Evolutionary conservation across 1,140 invertebrate genomes (phyloP).

Genomic region (Nasonia longicornis): DNA sequence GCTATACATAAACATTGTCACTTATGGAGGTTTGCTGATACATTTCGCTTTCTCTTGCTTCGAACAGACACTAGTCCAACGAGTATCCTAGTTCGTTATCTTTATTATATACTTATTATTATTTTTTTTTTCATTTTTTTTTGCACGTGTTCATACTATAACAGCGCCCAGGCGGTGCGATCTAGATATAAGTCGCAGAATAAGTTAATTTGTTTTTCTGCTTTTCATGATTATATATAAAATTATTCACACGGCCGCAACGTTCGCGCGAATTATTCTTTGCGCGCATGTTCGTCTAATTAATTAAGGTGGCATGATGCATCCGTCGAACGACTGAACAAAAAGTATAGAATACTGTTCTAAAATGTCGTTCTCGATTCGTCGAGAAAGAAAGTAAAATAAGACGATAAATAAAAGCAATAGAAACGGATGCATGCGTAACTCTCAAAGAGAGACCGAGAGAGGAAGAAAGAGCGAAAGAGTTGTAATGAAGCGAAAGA

Average conservation of each 20-base stretch:
- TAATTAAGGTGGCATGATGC: conserved; percentile 20
- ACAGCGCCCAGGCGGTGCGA: conserved; percentile 46
- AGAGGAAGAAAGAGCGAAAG: conserved; percentile 31
- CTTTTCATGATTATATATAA: conserved; percentile 26
- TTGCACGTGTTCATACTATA: conserved; percentile 46
- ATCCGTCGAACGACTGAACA: conserved; percentile 39
- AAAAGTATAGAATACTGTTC: conserved; percentile 29
- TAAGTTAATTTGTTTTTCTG: conserved; percentile 43
- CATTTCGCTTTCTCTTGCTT: conserved; percentile 41
- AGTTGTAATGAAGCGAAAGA: conserved; percentile 18
- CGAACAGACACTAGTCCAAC: conserved; percentile 47
- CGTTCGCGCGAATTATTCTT: conserved; percentile 23
- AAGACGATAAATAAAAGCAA: neutral
- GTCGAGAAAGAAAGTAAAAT: conserved; percentile 34
- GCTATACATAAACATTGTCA: conserved; percentile 36
- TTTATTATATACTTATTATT: neutral
- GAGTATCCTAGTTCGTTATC: conserved; percentile 46
- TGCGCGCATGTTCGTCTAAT: conserved; percentile 22
- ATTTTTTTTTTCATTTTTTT: conserved; percentile 46
- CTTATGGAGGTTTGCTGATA: conserved; percentile 31
- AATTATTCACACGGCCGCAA: conserved; percentile 8
- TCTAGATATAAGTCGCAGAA: conserved; percentile 52
- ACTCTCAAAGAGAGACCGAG: conserved; percentile 34
- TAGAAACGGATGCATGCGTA: conserved; percentile 23
- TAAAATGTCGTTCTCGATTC: conserved; percentile 38